Percentiles rank a stretch among this genome's conserved stretches.
Evolutionary conservation across 2,888 invertebrate species (phyloP).

Genomic region (Torymus auratus): DNA sequence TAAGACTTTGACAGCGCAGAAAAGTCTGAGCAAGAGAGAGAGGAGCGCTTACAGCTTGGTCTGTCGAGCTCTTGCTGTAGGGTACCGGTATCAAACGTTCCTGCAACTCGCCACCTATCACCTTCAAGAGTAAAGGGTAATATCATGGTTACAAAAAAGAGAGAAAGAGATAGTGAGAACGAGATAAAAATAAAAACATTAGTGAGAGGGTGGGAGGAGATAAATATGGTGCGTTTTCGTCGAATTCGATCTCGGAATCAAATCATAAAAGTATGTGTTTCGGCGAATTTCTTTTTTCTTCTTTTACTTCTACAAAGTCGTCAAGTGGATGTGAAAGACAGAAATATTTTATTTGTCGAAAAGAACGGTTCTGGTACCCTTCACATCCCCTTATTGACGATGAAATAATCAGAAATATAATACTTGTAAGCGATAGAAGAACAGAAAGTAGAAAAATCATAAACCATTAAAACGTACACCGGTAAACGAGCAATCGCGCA

Average conservation of each 20-base stretch:
- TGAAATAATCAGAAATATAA: too few species aligned
- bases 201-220: background rate
- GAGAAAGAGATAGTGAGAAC: conserved; percentile 43
- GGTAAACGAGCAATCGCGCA: conserved; percentile 17
- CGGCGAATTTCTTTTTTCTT: too few species aligned
- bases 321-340: too few species aligned
- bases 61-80: conserved; percentile 99
- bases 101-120: conserved; percentile 99
- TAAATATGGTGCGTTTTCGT: conserved; percentile 4
- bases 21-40: conserved; percentile 76
- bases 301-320: too few species aligned
- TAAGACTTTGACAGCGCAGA: conserved; percentile 58
- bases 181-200: conserved; percentile 34
- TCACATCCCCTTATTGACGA: conserved; percentile 12
- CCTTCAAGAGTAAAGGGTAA: conserved; percentile 96
- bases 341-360: too few species aligned
- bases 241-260: background rate
- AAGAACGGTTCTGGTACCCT: background rate
- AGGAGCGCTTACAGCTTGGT: conserved; percentile 98
- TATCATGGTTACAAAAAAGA: conserved; percentile 82
- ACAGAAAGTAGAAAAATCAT: conserved; percentile 16
- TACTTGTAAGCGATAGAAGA: background rate
- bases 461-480: conserved; percentile 17
- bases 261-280: too few species aligned
- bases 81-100: conserved; percentile 99